These are phyloP conservation scores for Diaprepes abbreviatus DNA, from an alignment of 2,888 invertebrate genomes.

Conservation along the genomic window DNA sequence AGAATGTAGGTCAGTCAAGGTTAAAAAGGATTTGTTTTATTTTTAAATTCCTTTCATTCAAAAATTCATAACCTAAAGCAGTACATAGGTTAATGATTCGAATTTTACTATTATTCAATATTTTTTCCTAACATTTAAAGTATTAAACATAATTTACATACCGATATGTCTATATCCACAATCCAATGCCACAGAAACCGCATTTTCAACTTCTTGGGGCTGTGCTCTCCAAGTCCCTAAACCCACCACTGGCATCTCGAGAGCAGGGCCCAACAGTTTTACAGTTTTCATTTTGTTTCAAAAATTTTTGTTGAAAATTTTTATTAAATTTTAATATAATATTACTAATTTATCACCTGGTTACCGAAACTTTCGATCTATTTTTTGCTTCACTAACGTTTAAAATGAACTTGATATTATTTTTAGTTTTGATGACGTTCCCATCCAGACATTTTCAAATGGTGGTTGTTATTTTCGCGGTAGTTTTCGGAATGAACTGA, in stretches of 20 bases:
- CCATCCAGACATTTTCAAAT: neutral
- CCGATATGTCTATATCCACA: slow-evolving; percentile 79
- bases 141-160: too few relatives aligned
- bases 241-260: slow-evolving; percentile 78
- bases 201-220: slow-evolving; percentile 75
- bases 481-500: neutral
- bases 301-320: neutral
- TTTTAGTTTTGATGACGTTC: slow-evolving; percentile 29
- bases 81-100: too few relatives aligned
- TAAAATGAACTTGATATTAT: slow-evolving; percentile 29
- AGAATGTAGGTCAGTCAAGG: too few relatives aligned
- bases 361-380: neutral
- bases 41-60: too few relatives aligned
- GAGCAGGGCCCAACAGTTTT: slow-evolving; percentile 31
- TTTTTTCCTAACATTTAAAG: too few relatives aligned
- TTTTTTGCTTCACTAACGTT: slow-evolving; percentile 6
- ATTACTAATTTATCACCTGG: neutral
- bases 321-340: neutral
- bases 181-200: slow-evolving; percentile 76
- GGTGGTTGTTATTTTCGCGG: slow-evolving; percentile 3
- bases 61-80: too few relatives aligned
- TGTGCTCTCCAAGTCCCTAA: slow-evolving; percentile 82
- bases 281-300: slow-evolving; percentile 36
- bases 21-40: too few relatives aligned
- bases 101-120: too few relatives aligned